These are phyloP conservation scores for Mycetomoellerius zeteki DNA, from an alignment of 1,140 invertebrate species.

Conservation along the genomic window DNA sequence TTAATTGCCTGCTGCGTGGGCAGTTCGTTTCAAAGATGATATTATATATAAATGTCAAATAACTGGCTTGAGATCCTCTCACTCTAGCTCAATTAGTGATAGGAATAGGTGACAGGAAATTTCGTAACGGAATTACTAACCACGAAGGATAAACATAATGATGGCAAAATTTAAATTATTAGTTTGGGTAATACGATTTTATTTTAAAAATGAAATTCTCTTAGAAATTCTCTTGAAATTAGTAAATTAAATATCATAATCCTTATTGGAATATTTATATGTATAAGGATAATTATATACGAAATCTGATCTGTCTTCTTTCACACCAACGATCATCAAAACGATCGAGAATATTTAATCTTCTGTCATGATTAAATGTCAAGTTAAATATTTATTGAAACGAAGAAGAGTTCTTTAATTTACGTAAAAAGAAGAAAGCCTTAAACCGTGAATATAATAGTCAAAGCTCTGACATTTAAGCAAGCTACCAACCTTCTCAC, in stretches of 20 bases:
- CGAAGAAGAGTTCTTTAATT: not conserved
- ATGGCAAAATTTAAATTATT: conserved; percentile 49
- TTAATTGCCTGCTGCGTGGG: not conserved
- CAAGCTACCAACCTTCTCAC: conserved; percentile 10
- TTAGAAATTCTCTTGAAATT: conserved; percentile 9
- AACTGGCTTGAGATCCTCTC: conserved; percentile 47
- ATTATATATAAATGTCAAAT: conserved; percentile 49
- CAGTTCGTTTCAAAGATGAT: conserved; percentile 14
- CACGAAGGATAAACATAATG: conserved; percentile 26
- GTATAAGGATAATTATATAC: conserved; percentile 15
- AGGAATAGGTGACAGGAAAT: conserved; percentile 44
- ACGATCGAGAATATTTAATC: not conserved
- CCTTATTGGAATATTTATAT: not conserved
- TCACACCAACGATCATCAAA: not conserved
- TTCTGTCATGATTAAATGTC: conserved; percentile 43
- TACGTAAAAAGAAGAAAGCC: not conserved
- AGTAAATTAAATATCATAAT: not conserved
- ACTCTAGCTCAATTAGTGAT: conserved; percentile 43
- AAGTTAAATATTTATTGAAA: conserved; percentile 42
- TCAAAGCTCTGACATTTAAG: conserved; percentile 31
- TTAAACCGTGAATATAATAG: conserved; percentile 6
- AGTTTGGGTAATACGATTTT: not conserved
- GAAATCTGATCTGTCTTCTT: not conserved
- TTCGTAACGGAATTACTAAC: conserved; percentile 36
- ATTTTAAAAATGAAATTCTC: not conserved